These are phyloP conservation scores for Cacatua alba DNA, from an alignment of 2,113 vertebrate genomes.

Conservation along the genomic window DNA sequence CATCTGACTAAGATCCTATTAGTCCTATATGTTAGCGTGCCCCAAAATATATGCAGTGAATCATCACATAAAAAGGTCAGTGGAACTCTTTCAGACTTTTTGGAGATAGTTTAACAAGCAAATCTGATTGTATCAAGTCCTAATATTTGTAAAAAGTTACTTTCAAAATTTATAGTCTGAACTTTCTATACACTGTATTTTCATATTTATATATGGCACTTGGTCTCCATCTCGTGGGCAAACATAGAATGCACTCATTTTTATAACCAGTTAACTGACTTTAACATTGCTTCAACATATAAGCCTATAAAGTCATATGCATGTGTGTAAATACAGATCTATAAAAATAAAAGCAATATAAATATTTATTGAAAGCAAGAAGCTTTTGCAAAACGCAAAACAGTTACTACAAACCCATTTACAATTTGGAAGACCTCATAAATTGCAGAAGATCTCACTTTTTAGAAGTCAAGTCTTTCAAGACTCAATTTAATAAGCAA, in stretches of 20 bases:
- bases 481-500: background rate
- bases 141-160: slow-evolving; percentile 1
- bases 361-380: background rate
- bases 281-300: background rate
- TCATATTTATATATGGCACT: background rate
- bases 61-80: background rate
- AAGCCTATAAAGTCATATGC: background rate
- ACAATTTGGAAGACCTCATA: background rate
- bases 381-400: background rate
- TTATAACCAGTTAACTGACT: background rate
- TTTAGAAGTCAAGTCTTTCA: background rate
- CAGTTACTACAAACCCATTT: background rate
- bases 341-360: background rate
- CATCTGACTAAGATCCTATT: background rate
- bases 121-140: background rate
- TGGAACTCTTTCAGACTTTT: background rate
- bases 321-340: background rate
- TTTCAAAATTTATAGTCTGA: background rate
- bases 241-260: background rate
- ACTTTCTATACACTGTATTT: background rate
- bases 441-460: background rate
- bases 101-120: background rate
- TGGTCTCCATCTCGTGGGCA: slow-evolving; percentile 53
- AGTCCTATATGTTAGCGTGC: background rate
- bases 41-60: background rate